Evolutionary conservation across 2,888 invertebrate genomes (phyloP), one percentile per base, ranked within the genome.

Genomic region (Lamellibrachia satsuma): DNA sequence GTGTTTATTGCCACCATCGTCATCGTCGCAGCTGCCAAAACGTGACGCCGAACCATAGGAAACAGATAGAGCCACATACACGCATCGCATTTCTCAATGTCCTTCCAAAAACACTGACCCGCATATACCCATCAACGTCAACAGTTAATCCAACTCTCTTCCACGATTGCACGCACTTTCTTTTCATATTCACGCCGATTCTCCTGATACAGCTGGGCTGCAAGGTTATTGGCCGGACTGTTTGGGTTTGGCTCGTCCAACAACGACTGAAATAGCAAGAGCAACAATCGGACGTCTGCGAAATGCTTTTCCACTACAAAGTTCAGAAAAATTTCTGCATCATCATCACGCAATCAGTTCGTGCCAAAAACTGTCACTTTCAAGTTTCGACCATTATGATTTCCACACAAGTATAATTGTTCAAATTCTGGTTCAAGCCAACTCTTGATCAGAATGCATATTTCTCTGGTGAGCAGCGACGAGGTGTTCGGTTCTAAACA

Each of bases 171-270:
- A 97, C 99, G 99, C 96, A 99, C 99, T 97, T 99, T 98, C 97
- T 99, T 99, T 97, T 99, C 99, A 97, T 99, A 99, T 97, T 99
- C 99, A 96, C 99, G 98, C 96, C 99, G 98, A 97, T 99, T 99
- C 97, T 99, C 99, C 97, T 99, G 99, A 97, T 99, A 99, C 96
- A 99, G 98, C 97, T 99, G 99, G 95, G 99, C 99, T 96, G 99
- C 99, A 98, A 99, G 98, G 95, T 99, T 99, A 97, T 99, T 99
- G 95, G 99, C 99, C 96, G 99, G 99, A 95, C 99, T 99, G 97
- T 99, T 99, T 95, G 99, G 99, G 97, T 99, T 99, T 94, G 99
- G 99, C 97, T 99, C 99, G 97, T 99, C 99, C 97, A 99, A 97
- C 97, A 99, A 97, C 96, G 99, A 99, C 99, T 99, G 98, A 96